A percentile compares a stretch with the other conserved stretches of the same genome.
phyloP scores from a whole-genome alignment of 2,888 invertebrate genomes.

The Hirtodrosophila duncani region DNA sequence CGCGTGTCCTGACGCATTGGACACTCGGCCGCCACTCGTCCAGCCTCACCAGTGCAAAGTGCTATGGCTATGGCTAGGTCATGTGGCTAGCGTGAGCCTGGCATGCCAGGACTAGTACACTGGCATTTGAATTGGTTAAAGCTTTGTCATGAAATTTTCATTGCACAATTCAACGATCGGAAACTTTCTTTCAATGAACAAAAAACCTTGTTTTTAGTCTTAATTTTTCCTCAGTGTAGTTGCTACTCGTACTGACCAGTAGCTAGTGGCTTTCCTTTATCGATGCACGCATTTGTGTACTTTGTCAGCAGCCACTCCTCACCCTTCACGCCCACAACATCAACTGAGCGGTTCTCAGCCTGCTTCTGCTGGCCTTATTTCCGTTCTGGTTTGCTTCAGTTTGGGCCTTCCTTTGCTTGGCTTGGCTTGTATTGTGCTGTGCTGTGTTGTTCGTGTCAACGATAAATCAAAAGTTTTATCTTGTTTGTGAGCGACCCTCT shows the following conservation, averaged over 20 bases:
- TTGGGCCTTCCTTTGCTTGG: constrained; percentile 14
- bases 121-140: too few species aligned
- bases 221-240: not conserved
- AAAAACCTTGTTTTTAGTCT: not conserved
- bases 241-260: too few species aligned
- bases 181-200: constrained; percentile 21
- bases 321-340: not conserved
- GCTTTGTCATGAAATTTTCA: too few species aligned
- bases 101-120: too few species aligned
- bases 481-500: constrained; percentile 38
- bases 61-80: not conserved
- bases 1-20: constrained; percentile 62
- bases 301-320: constrained; percentile 31
- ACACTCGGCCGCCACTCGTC: constrained; percentile 41
- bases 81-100: too few species aligned
- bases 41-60: constrained; percentile 6
- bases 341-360: not conserved
- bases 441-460: constrained; percentile 60
- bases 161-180: too few species aligned
- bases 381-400: constrained; percentile 1
- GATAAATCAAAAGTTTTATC: constrained; percentile 71
- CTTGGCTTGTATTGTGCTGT: constrained; percentile 7
- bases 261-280: constrained; percentile 28
- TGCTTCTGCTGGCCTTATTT: not conserved
- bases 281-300: constrained; percentile 46